Conservation (phyloP, 2,797 vertebrate species). For the Clarias platycephalus region DNA sequence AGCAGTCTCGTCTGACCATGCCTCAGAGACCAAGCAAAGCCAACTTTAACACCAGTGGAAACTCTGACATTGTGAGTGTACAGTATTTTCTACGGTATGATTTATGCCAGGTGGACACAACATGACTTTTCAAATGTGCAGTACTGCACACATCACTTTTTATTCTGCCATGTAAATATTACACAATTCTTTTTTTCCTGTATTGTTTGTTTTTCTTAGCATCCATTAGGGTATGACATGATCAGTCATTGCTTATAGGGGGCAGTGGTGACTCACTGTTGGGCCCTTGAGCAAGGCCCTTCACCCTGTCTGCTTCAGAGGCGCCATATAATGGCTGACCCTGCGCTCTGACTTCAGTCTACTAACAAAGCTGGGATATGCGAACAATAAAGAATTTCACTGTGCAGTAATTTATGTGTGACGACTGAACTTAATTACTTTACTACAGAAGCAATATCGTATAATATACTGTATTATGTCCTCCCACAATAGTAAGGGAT, state of each 20-base stretch:
- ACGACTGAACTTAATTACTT: too few relatives aligned
- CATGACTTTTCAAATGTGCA: neutral
- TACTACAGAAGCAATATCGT: neutral
- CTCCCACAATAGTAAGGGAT: neutral
- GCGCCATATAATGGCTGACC: too few relatives aligned
- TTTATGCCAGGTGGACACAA: neutral
- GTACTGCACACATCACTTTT: neutral
- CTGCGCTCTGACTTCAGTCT: too few relatives aligned
- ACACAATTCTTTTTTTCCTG: neutral
- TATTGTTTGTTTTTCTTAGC: neutral
- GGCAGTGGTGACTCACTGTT: too few relatives aligned
- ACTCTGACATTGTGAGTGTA: slow-evolving; percentile 83
- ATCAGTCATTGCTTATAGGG: neutral
- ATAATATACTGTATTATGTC: neutral
- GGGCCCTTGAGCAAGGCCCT: too few relatives aligned
- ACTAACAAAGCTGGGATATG: too few relatives aligned
- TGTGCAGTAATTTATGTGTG: too few relatives aligned
- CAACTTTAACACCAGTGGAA: slow-evolving; percentile 81
- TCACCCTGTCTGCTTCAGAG: too few relatives aligned
- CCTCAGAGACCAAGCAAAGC: slow-evolving; percentile 78
- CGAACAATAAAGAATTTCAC: too few relatives aligned
- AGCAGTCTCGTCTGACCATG: slow-evolving; percentile 80
- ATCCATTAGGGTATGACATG: neutral
- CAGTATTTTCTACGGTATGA: neutral
- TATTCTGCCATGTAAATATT: neutral